Conservation (phyloP, 1,140 invertebrate species). For the Pollicipes pollicipes region DNA sequence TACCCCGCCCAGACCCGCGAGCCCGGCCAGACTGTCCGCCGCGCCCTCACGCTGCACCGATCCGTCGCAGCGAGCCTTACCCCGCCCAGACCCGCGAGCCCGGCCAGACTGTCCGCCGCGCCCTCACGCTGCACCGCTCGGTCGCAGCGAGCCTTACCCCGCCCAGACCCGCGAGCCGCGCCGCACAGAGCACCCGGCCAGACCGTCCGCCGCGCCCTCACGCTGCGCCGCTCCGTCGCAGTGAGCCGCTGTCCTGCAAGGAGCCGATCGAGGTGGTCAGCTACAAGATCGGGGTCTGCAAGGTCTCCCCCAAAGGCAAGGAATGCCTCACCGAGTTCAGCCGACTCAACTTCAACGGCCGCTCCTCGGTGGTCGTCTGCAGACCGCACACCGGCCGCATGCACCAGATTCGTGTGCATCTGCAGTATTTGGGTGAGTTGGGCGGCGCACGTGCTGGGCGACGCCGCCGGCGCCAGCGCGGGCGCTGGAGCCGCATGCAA, state of each 20-base stretch:
- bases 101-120: too few relatives aligned
- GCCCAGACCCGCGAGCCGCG: too few relatives aligned
- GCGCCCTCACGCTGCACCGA: too few relatives aligned
- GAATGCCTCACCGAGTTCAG: slow-evolving; percentile 77
- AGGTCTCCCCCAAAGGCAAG: slow-evolving; percentile 70
- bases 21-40: too few relatives aligned
- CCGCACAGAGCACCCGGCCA: too few relatives aligned
- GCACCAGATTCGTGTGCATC: slow-evolving; percentile 97
- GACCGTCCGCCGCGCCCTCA: neutral
- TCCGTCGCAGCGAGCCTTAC: too few relatives aligned
- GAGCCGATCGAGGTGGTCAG: slow-evolving; percentile 86
- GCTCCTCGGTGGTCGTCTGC: slow-evolving; percentile 81
- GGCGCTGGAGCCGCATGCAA: too few relatives aligned
- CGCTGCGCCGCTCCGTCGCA: slow-evolving; percentile 14
- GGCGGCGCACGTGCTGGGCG: too few relatives aligned
- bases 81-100: neutral
- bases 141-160: too few relatives aligned
- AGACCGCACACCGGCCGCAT: slow-evolving; percentile 87
- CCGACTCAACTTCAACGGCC: slow-evolving; percentile 61
- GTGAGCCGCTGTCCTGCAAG: slow-evolving; percentile 34
- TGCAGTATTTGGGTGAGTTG: slow-evolving; percentile 77
- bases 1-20: too few relatives aligned
- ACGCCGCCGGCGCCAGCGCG: too few relatives aligned
- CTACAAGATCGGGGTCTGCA: slow-evolving; percentile 88
- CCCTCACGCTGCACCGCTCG: too few relatives aligned